Conservation (phyloP, 2,113 vertebrate genomes). For the Platanista minor region DNA sequence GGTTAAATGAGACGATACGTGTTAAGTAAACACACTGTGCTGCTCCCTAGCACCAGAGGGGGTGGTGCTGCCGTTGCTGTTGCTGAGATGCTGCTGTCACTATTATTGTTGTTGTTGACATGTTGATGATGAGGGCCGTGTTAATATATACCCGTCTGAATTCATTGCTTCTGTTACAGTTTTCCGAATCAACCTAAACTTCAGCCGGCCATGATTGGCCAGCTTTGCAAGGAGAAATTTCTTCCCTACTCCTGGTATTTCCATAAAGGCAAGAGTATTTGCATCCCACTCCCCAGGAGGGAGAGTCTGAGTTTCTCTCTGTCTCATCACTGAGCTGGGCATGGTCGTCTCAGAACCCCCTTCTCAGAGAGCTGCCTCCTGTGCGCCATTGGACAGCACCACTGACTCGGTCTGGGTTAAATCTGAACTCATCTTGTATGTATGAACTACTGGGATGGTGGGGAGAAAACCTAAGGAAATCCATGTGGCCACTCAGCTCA, state of each 20-base stretch:
- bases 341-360: background rate
- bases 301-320: background rate
- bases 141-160: too few species aligned
- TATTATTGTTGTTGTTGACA: too few species aligned
- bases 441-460: background rate
- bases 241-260: background rate
- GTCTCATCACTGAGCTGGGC: background rate
- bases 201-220: background rate
- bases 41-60: rapidly evolving
- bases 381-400: background rate
- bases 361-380: background rate
- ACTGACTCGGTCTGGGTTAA: background rate
- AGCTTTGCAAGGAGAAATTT: background rate
- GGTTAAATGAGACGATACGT: background rate
- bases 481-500: background rate
- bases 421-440: background rate
- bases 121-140: background rate
- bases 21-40: rapidly evolving
- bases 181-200: background rate
- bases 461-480: background rate
- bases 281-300: background rate
- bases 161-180: background rate
- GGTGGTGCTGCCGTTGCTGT: rapidly evolving
- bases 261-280: background rate
- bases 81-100: background rate